Evolutionary conservation across 2,113 vertebrate species (phyloP), one percentile per base, ranked within the genome.

Genomic region (Neofelis nebulosa): DNA sequence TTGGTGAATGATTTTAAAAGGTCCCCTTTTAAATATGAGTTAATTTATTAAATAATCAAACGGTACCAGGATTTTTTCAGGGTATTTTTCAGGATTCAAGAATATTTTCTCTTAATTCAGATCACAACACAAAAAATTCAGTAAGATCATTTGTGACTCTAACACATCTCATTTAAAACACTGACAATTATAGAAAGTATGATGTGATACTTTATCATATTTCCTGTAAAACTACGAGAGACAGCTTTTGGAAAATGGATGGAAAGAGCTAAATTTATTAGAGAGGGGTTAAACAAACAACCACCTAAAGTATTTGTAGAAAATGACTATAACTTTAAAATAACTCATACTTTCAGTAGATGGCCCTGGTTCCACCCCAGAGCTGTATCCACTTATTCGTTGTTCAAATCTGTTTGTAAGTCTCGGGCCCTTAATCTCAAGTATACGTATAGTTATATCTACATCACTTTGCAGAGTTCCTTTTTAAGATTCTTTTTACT

Each of bases 41-140:
- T 98, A 98, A 98, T 98, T 98, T 98, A 98, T 98, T 98, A 98
- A 96, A 73, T 36, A 98, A 95, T 98, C 98, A 98, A 98, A 98
- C 92, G 97, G 98, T 78, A 94, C 61, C 93, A 96, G 97, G 1
- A 97, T 95, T 61, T 50, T 61, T 61, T 61, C 57, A 23, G 57
- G 94, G 90, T 91, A 66, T 61, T 97, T 97, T 98, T 97, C 95
- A 92, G 86, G 89, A 93, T 97, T 96, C 65, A 68, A 95, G 95
- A 92, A 92, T 94, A 80, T 82, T 45, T n/a, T 97, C 96, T 92
- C 96, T 92, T 91, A 55, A 84, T 87, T 97, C 78, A 96, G 93
- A 88, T 79, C 50, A 86, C 23, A 85, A 84, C 57, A 23, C 57
- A 7, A 9, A 76, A 78, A 27, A 90, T 23, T 52, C 41, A 94